A percentile compares a stretch with the other conserved stretches of the same genome.
phyloP scores from a whole-genome alignment of 2,113 vertebrate genomes.

The Hippocampus mohnikei region DNA sequence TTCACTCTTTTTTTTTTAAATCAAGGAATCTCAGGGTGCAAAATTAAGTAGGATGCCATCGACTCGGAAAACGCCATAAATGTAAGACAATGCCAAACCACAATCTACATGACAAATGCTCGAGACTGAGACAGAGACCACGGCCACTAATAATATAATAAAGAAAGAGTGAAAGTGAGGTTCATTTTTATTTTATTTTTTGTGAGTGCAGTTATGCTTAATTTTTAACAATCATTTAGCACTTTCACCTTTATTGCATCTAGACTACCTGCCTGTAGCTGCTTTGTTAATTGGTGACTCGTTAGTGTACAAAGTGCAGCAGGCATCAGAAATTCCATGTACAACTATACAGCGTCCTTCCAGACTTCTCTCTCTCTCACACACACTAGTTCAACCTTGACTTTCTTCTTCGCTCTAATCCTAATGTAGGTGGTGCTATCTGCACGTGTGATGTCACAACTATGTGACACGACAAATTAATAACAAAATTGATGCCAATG shows the following conservation, averaged over 20 bases:
- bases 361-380: neutral
- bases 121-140: neutral
- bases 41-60: neutral
- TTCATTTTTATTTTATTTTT: neutral
- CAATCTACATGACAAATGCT: neutral
- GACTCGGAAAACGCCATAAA: neutral
- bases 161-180: neutral
- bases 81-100: neutral
- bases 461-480: no score
- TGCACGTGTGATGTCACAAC: no score
- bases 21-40: neutral
- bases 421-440: no score
- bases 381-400: no score
- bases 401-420: no score
- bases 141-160: neutral
- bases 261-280: neutral
- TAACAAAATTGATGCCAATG: no score
- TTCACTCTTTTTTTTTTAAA: neutral
- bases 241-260: neutral
- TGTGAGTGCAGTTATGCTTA: neutral
- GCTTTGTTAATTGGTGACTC: neutral
- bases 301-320: neutral
- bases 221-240: neutral
- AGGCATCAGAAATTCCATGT: neutral
- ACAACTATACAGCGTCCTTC: neutral